These are phyloP conservation scores for Phaonia tiefii DNA, from an alignment of 2,888 invertebrate genomes.

Conservation along the genomic window DNA sequence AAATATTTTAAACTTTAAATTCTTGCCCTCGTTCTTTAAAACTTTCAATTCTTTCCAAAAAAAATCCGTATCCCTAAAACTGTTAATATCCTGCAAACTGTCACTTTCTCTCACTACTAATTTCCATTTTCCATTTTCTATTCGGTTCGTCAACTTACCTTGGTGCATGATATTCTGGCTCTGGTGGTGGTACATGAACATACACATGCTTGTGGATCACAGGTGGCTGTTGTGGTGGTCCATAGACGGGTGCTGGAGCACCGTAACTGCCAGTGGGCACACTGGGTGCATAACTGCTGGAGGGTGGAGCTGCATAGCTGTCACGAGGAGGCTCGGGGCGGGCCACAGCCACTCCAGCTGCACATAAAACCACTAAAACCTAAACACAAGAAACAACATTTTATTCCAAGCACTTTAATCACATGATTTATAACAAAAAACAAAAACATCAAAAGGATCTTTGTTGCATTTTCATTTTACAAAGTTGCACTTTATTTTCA, in stretches of 20 bases:
- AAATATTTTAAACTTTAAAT: no score
- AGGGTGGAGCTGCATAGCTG: constrained; percentile 75
- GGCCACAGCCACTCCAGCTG: constrained; percentile 75
- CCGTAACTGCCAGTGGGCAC: constrained; percentile 81
- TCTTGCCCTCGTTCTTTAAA: no score
- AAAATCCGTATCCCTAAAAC: no score
- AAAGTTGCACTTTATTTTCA: constrained; percentile 2
- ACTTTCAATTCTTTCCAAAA: no score
- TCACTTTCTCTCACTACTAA: no score
- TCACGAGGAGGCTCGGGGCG: constrained; percentile 79
- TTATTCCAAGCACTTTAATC: constrained; percentile 1
- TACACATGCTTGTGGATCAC: constrained; percentile 94
- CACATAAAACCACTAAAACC: constrained; percentile 76
- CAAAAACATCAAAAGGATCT: not conserved
- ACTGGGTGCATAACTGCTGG: constrained; percentile 80
- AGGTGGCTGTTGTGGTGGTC: constrained; percentile 87
- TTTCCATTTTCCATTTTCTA: no score
- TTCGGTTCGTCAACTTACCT: constrained; percentile 82
- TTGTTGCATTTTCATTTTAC: constrained; percentile 1
- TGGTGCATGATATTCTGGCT: constrained; percentile 88
- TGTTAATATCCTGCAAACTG: no score
- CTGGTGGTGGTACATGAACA: constrained; percentile 94
- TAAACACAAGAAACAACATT: constrained; percentile 58
- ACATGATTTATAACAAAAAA: not conserved
- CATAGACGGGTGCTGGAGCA: constrained; percentile 84